phyloP scores from a whole-genome alignment of 2,113 vertebrate genomes.

The Mohoua ochrocephala region DNA sequence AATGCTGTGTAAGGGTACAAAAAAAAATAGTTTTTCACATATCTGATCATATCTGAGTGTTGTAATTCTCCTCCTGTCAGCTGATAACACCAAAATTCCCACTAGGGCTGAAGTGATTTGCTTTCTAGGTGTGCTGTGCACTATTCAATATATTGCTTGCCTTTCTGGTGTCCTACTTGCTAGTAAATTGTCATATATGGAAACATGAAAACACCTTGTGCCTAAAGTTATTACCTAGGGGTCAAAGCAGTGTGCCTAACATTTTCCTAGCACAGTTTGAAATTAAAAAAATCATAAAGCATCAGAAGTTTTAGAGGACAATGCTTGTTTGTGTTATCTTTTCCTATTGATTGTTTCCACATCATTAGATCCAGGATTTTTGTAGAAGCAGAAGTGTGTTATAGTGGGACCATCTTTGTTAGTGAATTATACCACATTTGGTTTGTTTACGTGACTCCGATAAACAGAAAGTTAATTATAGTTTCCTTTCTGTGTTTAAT shows the following conservation, averaged over 20 bases:
- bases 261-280: background rate
- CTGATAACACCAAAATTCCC: background rate
- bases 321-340: background rate
- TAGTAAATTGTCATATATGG: background rate
- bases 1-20: background rate
- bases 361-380: background rate
- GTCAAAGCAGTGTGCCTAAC: background rate
- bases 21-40: background rate
- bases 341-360: background rate
- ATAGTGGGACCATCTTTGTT: background rate
- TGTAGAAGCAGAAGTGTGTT: background rate
- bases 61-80: background rate
- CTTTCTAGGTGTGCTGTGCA: background rate
- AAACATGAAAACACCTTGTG: background rate
- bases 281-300: background rate
- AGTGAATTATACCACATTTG: background rate
- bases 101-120: background rate
- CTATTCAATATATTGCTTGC: background rate
- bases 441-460: background rate
- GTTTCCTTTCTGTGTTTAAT: conserved; percentile 26
- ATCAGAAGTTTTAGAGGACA: background rate
- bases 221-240: background rate
- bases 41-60: background rate
- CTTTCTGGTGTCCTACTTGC: background rate
- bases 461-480: background rate